Evolutionary conservation across 2,797 vertebrate genomes (phyloP).

Genomic region (Spondyliosoma cantharus): DNA sequence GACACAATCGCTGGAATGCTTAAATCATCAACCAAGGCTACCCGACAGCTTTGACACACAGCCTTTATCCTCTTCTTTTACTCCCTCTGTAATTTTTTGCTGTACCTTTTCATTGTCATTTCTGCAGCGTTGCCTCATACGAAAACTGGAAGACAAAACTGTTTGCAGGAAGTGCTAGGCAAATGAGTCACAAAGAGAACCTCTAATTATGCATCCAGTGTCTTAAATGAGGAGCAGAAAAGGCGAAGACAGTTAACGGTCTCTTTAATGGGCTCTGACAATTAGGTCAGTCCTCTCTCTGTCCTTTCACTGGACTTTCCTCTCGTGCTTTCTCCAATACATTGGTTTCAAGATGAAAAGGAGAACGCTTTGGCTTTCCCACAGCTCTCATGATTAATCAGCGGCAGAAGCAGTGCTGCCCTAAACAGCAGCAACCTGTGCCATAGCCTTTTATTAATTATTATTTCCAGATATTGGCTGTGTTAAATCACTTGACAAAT

Average conservation of each 20-base stretch:
- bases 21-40: slow-evolving; percentile 58
- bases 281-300: slow-evolving; percentile 51
- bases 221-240: slow-evolving; percentile 38
- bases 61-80: slow-evolving; percentile 26
- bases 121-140: slow-evolving; percentile 22
- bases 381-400: slow-evolving; percentile 14
- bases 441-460: neutral
- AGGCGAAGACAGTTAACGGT: slow-evolving; percentile 30
- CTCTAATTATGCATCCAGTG: slow-evolving; percentile 54
- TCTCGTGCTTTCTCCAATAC: slow-evolving; percentile 29
- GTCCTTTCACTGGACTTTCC: slow-evolving; percentile 64
- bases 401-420: neutral
- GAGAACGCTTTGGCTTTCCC: slow-evolving; percentile 15
- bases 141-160: slow-evolving; percentile 38
- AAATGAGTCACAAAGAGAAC: slow-evolving; percentile 55
- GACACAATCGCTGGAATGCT: slow-evolving; percentile 36
- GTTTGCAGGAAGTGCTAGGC: slow-evolving; percentile 21
- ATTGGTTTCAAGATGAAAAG: slow-evolving; percentile 29
- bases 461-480: neutral
- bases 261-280: slow-evolving; percentile 43
- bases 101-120: slow-evolving; percentile 54
- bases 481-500: neutral
- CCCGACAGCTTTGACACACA: slow-evolving; percentile 25
- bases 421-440: slow-evolving; percentile 11
- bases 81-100: slow-evolving; percentile 49